A percentile compares a stretch with the other conserved stretches of the same genome.
These are phyloP conservation scores for Pseudococcus viburni DNA, from an alignment of 2,888 invertebrate species.

Conservation along the genomic window DNA sequence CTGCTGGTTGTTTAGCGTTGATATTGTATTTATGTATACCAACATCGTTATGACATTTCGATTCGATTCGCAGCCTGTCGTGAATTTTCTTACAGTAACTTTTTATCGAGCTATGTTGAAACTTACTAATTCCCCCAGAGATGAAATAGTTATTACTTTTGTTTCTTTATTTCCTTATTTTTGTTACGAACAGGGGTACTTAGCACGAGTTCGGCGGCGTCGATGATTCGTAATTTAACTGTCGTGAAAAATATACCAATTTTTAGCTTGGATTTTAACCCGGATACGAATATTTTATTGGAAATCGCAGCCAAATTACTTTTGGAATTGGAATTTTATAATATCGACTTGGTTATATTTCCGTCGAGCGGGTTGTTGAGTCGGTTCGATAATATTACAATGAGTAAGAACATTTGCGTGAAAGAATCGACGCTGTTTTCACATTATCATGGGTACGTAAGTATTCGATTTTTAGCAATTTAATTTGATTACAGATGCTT, in stretches of 20 bases:
- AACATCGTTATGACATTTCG: constrained; percentile 18
- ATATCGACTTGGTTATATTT: constrained; percentile 56
- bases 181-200: constrained; percentile 37
- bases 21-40: constrained; percentile 3
- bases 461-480: neutral
- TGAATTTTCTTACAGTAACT: neutral
- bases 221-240: constrained; percentile 54
- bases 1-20: neutral
- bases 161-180: neutral
- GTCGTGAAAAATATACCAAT: constrained; percentile 45
- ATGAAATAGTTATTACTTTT: constrained; percentile 1
- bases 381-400: constrained; percentile 42
- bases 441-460: constrained; percentile 52
- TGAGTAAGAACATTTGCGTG: constrained; percentile 60
- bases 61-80: neutral
- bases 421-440: constrained; percentile 34
- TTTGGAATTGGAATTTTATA: constrained; percentile 31
- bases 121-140: constrained; percentile 35
- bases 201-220: constrained; percentile 27
- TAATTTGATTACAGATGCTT: neutral
- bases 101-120: constrained; percentile 23
- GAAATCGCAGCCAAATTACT: constrained; percentile 44
- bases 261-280: constrained; percentile 45
- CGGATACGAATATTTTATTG: constrained; percentile 35
- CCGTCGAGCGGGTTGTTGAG: constrained; percentile 11